Evolutionary conservation across 2,113 vertebrate species (phyloP).

Genomic region (Myrmophylax atrothorax): DNA sequence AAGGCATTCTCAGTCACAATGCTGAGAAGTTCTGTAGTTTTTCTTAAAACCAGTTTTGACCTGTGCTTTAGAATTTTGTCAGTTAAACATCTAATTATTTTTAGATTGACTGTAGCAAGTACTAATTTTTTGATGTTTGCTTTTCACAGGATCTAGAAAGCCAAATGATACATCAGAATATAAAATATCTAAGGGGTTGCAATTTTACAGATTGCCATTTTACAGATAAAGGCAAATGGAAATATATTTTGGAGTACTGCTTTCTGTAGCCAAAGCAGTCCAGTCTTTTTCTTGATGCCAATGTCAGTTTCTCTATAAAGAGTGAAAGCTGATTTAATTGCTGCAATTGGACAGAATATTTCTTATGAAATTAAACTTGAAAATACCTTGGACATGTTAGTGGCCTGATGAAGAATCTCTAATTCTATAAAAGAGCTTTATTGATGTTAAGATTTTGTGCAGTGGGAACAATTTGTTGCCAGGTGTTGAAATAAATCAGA

Average conservation of each 20-base stretch:
- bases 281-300: not conserved
- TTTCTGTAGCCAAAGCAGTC: not conserved
- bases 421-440: not conserved
- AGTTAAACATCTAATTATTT: not conserved
- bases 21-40: not conserved
- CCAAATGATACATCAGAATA: not conserved
- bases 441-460: not conserved
- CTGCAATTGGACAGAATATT: not conserved
- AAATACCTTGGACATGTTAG: not conserved
- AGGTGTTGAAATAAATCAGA: not conserved
- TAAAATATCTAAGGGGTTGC: not conserved
- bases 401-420: not conserved
- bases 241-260: not conserved
- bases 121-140: not conserved
- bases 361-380: not conserved
- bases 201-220: not conserved
- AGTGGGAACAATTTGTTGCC: not conserved
- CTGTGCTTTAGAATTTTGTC: not conserved
- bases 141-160: not conserved
- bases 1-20: not conserved
- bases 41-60: not conserved
- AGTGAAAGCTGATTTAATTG: not conserved
- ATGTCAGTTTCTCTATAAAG: not conserved
- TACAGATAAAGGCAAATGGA: not conserved
- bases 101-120: not conserved